These are phyloP conservation scores for Noctua fimbriata DNA, from an alignment of 2,888 invertebrate species.

Conservation along the genomic window DNA sequence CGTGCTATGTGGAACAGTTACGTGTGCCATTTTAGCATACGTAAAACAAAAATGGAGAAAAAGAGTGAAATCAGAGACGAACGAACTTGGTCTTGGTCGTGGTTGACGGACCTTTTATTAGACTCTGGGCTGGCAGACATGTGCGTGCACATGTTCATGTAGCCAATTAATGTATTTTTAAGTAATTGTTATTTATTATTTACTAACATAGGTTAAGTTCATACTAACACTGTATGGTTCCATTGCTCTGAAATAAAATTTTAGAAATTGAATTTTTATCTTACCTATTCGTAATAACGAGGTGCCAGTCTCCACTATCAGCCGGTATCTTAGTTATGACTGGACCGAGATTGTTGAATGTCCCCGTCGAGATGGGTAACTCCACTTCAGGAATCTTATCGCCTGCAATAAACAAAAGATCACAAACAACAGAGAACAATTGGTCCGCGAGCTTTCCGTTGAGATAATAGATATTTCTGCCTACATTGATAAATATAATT, in stretches of 20 bases:
- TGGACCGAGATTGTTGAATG: constrained; percentile 75
- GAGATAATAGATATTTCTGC: background rate
- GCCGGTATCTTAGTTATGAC: constrained; percentile 71
- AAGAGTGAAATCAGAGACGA: background rate
- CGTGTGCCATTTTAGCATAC: background rate
- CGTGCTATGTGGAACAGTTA: background rate
- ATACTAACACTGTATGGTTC: too few species aligned
- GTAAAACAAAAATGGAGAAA: background rate
- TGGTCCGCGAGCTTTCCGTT: background rate
- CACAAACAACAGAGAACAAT: background rate
- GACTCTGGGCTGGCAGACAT: too few species aligned
- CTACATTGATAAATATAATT: background rate
- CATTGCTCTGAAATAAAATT: too few species aligned
- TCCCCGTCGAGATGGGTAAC: constrained; percentile 70
- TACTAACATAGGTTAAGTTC: too few species aligned
- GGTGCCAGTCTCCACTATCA: constrained; percentile 75
- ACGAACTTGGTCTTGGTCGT: background rate
- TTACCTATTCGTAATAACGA: constrained; percentile 82
- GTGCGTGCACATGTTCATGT: too few species aligned
- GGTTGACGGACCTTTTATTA: too few species aligned
- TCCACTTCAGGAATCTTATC: constrained; percentile 70
- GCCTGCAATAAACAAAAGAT: constrained; percentile 39
- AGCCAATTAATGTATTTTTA: too few species aligned
- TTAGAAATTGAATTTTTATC: background rate
- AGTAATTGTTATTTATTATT: too few species aligned